Evolutionary conservation across 2,888 invertebrate species (phyloP).

Genomic region (Phyto melanocephala): DNA sequence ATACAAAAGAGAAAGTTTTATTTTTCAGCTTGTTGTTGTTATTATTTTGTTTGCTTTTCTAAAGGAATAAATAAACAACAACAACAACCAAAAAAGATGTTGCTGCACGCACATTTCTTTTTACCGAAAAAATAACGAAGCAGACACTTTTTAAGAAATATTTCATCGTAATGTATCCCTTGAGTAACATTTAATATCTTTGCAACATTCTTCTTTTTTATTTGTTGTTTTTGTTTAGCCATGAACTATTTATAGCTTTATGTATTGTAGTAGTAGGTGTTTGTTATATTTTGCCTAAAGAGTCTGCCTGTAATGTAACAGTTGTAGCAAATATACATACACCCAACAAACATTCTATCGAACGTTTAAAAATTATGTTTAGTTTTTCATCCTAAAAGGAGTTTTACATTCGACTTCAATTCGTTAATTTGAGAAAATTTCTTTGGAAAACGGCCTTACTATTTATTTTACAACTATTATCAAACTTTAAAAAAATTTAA

Average conservation of each 20-base stretch:
- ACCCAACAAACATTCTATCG: background rate
- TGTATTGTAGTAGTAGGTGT: constrained; percentile 45
- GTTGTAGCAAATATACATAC: constrained; percentile 24
- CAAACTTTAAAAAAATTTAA: too few species aligned
- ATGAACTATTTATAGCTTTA: constrained; percentile 67
- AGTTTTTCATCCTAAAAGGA: too few species aligned
- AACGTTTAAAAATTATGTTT: too few species aligned
- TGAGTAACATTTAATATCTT: constrained; percentile 78
- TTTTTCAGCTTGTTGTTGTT: constrained; percentile 39
- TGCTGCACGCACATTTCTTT: constrained; percentile 68
- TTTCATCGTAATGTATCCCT: constrained; percentile 80
- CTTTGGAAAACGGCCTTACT: too few species aligned
- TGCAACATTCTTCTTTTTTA: constrained; percentile 54
- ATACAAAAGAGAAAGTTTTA: constrained; percentile 74
- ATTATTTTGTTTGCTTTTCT: constrained; percentile 14
- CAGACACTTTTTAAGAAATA: constrained; percentile 79
- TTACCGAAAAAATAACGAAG: constrained; percentile 65
- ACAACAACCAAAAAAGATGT: constrained; percentile 22
- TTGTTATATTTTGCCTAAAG: constrained; percentile 20
- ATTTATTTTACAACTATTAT: too few species aligned
- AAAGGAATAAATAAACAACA: constrained; percentile 50
- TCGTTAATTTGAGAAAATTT: too few species aligned
- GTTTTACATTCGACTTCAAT: too few species aligned
- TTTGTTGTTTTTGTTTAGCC: constrained; percentile 65
- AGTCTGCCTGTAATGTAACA: constrained; percentile 34